phyloP scores from a whole-genome alignment of 2,888 invertebrate species.

The Siphonodentalium dalli region DNA sequence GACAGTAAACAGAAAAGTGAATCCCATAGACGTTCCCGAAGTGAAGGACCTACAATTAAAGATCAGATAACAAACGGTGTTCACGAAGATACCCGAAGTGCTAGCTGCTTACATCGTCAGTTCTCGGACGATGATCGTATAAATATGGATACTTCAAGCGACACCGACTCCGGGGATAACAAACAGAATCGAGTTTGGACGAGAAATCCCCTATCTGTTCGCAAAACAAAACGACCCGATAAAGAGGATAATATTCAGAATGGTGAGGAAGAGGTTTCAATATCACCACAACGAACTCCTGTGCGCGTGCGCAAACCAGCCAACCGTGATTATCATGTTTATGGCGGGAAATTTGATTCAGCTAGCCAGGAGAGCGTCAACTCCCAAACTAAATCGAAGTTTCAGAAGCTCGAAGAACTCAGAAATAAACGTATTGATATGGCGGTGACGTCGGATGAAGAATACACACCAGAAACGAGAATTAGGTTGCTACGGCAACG shows the following conservation, averaged over 20 bases:
- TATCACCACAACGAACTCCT: slow-evolving; percentile 15
- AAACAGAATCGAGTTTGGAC: slow-evolving; percentile 48
- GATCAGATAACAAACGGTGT: too few species aligned
- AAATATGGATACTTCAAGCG: slow-evolving; percentile 41
- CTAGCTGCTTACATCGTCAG: too few species aligned
- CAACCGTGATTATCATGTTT: slow-evolving; percentile 29
- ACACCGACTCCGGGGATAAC: slow-evolving; percentile 43
- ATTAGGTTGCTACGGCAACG: slow-evolving; percentile 50
- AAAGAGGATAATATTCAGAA: slow-evolving; percentile 36
- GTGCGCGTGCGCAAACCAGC: slow-evolving; percentile 28
- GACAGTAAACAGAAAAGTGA: slow-evolving; percentile 27
- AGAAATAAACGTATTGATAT: slow-evolving; percentile 51
- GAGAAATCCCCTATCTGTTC: slow-evolving; percentile 48
- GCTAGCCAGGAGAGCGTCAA: slow-evolving; percentile 1
- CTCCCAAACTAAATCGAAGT: slow-evolving; percentile 37
- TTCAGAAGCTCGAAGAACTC: slow-evolving; percentile 51
- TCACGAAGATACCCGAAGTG: too few species aligned
- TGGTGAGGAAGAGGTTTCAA: slow-evolving; percentile 26
- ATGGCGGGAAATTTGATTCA: not conserved
- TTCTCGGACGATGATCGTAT: too few species aligned
- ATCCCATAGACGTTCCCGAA: slow-evolving; percentile 45
- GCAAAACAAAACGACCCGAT: slow-evolving; percentile 33
- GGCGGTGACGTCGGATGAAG: slow-evolving; percentile 53
- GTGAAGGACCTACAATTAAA: slow-evolving; percentile 47
- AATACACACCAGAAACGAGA: slow-evolving; percentile 46